Base-by-base conservation (phyloP, 1,140 invertebrate species). In the Leptinotarsa texana region DNA sequence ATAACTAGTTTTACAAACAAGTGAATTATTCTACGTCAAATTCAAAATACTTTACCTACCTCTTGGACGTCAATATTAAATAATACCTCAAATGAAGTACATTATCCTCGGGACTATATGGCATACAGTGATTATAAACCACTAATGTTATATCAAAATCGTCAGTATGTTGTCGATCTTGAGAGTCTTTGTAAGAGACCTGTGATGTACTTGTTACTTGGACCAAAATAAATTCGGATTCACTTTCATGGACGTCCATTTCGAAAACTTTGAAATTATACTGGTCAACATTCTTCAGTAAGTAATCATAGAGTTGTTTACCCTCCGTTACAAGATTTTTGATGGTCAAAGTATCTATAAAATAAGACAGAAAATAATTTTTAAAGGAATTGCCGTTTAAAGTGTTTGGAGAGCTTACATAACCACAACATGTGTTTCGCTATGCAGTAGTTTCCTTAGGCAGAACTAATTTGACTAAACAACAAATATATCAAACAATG, bases 111-210 rank as follows among this genome's bases (percentile, higher is more conserved):
- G 82, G 67, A 57, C 88, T 85, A 65, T 83, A 74, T 67, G 84
- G 79, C 57, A 86, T 83, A 72, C 88, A 87, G 17, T 90, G 76
- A 85, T 90, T 89, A 13, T 89, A 88, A 51, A 94, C 89, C 4
- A 94, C 88, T 0, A 94, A 80, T 1, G 91, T 91, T 4, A 93
- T 87, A 76, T 93, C 91, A 82, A 93, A 94, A 76, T 92, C 91
- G 76, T 92, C 90, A 13, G 87, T 89, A 63, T 91, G 90, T 77
- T 89, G 89, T 0, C 86, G 86, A 79, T 92, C 90, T 78, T 91
- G 90, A 2, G 85, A 86, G 80, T 92, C 90, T 70, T 88, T 88
- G 72, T 91, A 92, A 63, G 87, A 88, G 13, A 92, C 86, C 73
- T 88, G 85, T 22, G 88, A 88, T 3, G 87, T 88, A 67, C 86